Base-by-base conservation (phyloP, 2,113 vertebrate species). In the Pongo abelii region DNA sequence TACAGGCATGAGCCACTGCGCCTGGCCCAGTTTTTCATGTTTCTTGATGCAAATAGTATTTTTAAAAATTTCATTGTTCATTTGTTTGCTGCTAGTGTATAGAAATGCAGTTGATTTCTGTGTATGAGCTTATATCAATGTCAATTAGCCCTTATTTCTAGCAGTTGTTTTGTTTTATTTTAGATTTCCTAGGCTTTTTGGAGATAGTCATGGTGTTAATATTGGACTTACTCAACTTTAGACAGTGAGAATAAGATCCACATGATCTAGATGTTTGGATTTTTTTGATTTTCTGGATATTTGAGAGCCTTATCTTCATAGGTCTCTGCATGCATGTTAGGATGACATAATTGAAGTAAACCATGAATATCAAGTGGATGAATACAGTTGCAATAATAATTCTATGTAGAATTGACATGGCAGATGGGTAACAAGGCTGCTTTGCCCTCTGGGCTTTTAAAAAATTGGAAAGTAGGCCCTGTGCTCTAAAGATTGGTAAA, bases 391-490 rank as follows among this genome's bases (percentile, higher is more conserved):
- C 23, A 57, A 35, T 89, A 59, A 88, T 91, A 84, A 61, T 93
- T 23, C 48, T 74, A 59, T 75, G 48, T 89, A 96, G 83, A 94
- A 83, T 81, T 86, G 67, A 35, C 23, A 83, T 89, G 43, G 14
- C 74, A 97, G 50, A 61, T 92, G 38, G 50, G 92, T 94, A 91
- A 89, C 10, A 86, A 85, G 52, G 59, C 18, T 85, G 6, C 46
- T 88, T 96, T 93, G 35, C 48, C 57, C 57, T 81, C 35, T 92
- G 79, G 88, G 79, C n/a, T 96, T 92, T 81, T 78, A 32, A 89
- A 92, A 96, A 57, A 81, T 81, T 74, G 80, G 22, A 72, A 96
- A 32, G 32, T 77, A 84, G 55, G 35, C 17, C 32, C 27, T 69
- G 22, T 89, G 16, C 50, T 92, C 70, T 96, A 77, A 80, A 85